Evolutionary conservation across 2,113 vertebrate genomes (phyloP).

Genomic region (Carlito syrichta): DNA sequence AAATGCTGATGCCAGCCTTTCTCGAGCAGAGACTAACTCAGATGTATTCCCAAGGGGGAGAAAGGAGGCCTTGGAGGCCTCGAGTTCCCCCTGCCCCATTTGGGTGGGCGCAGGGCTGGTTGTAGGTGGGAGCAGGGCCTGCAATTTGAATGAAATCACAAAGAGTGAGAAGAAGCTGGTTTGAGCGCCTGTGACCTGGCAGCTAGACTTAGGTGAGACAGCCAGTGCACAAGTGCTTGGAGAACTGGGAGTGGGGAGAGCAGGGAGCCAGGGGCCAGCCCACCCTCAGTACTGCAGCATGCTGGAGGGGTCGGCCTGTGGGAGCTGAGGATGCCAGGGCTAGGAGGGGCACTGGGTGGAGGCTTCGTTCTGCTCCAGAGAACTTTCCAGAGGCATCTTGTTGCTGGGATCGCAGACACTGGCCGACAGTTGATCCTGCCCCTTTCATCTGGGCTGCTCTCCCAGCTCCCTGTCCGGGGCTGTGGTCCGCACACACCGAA

Average conservation of each 20-base stretch:
- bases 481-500: background rate
- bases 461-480: background rate
- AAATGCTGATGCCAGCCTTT: background rate
- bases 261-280: fast-evolving
- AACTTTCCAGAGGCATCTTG: conserved; percentile 64
- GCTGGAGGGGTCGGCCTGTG: background rate
- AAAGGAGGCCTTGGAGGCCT: fast-evolving
- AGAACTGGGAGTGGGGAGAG: background rate
- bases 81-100: background rate
- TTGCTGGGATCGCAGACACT: conserved; percentile 9
- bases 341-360: background rate
- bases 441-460: conserved; percentile 48
- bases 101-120: background rate
- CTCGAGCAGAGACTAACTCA: background rate
- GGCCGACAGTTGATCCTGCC: conserved; percentile 20
- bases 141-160: fast-evolving
- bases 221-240: fast-evolving
- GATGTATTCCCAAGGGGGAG: background rate
- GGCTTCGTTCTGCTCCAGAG: conserved; percentile 56
- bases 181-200: fast-evolving
- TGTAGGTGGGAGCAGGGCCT: background rate
- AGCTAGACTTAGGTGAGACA: no score
- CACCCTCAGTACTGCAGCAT: background rate
- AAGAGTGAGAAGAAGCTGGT: background rate
- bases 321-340: background rate